A percentile compares a stretch with the other conserved stretches of the same genome.
Evolutionary conservation across 2,797 vertebrate species (phyloP).

Genomic region (Graptemys geographica): DNA sequence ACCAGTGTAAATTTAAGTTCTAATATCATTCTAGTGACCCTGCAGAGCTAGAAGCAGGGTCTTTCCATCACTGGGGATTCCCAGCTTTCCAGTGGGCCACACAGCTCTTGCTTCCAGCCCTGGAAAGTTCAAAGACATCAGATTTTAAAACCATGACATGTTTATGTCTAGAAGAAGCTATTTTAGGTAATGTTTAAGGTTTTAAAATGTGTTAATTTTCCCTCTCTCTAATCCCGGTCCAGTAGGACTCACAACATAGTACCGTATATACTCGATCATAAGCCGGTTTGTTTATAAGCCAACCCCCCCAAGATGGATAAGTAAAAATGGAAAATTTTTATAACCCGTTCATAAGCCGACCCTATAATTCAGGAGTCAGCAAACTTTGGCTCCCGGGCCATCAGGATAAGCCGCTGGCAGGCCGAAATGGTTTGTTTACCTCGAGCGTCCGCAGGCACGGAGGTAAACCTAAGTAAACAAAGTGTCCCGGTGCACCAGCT

Average conservation of each 20-base stretch:
- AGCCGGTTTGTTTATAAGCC: too few species aligned
- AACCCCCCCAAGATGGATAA: too few species aligned
- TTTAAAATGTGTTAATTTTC: background rate
- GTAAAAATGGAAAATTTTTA: too few species aligned
- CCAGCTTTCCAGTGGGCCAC: background rate
- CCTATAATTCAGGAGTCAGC: too few species aligned
- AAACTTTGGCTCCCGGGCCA: too few species aligned
- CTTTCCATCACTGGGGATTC: background rate
- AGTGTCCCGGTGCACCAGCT: too few species aligned
- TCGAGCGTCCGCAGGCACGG: too few species aligned
- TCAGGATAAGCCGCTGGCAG: too few species aligned
- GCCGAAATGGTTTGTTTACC: too few species aligned
- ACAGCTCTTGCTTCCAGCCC: background rate
- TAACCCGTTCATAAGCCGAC: too few species aligned
- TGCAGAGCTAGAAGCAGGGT: background rate
- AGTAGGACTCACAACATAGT: background rate
- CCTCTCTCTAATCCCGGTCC: background rate
- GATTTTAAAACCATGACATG: background rate
- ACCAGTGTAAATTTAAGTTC: background rate
- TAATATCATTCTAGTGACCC: background rate
- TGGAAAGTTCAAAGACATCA: background rate
- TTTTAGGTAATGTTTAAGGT: background rate
- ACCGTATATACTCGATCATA: too few species aligned
- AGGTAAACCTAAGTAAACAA: too few species aligned
- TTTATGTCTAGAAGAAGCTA: background rate